A percentile compares a stretch with the other conserved stretches of the same genome.
These are phyloP conservation scores for Polyommatus icarus DNA, from an alignment of 2,888 invertebrate species.

Conservation along the genomic window DNA sequence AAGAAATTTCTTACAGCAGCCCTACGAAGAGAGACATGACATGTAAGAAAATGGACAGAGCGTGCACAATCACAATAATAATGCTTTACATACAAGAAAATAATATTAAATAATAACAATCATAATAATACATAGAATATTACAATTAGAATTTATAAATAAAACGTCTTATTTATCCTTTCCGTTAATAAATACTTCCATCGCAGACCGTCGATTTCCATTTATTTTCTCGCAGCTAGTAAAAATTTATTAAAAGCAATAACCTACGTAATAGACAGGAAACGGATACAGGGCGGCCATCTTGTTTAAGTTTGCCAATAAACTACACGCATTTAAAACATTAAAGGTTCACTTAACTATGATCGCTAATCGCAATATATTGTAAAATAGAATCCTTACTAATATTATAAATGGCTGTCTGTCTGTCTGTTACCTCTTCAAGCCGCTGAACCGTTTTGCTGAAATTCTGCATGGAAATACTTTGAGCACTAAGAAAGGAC, in stretches of 20 bases:
- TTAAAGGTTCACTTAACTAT: not conserved
- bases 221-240: conserved; percentile 33
- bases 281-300: conserved; percentile 38
- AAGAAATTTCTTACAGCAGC: no score
- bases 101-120: no score
- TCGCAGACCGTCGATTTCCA: not conserved
- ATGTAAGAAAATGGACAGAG: no score
- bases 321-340: conserved; percentile 31
- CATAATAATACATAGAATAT: no score
- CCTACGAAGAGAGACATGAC: no score
- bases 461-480: no score
- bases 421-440: no score
- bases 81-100: no score
- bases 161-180: not conserved
- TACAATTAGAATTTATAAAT: no score
- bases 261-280: conserved; percentile 39
- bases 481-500: no score
- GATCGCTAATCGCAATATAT: not conserved
- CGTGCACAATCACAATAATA: no score
- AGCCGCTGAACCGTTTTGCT: no score
- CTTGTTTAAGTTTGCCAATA: conserved; percentile 41
- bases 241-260: conserved; percentile 45
- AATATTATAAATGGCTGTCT: not conserved
- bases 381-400: not conserved
- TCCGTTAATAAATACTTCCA: conserved; percentile 8